Base-by-base conservation (phyloP, 2,888 invertebrate species). In the Leptinotarsa haldemani region DNA sequence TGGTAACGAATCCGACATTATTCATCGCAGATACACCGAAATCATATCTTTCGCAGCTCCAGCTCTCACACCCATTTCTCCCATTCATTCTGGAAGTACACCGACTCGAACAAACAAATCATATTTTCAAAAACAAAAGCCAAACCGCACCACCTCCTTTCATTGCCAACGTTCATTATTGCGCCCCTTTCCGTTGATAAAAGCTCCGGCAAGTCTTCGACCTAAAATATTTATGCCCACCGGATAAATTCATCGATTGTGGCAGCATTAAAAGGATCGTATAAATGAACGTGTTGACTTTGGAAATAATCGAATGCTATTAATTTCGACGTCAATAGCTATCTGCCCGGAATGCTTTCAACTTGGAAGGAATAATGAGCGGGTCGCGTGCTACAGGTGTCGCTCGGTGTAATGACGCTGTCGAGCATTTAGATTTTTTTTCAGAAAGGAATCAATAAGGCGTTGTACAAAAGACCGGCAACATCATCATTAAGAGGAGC, bases 361-460 rank as follows among this genome's bases (percentile, higher is more conserved):
- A 65, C 69, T 65, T 71, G 65, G 61, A 65, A 65, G 82, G 80
- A 83, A 83, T 85, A 85, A 85, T 84, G 86, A 85, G 85, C 83
- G 83, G 80, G 81, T 86, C 83, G 85, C 86, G 85, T 86, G 86
- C 85, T 81, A 86, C 85, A 86, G 85, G 85, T 85, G 85, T 85
- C 83, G 82, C 78, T 76, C 69, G 48, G 61, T 66, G 80, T 85
- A 85, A 86, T 85, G 85, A 85, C 82, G 78, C 76, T 78, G 83
- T 83, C 83, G 82, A 82, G 82, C 73, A 73, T 75, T 78, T 70
- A 64, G 65, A 71, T 70, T 76, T 77, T 75, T 25, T 76, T 74
- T 71, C 53, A n/a, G 30, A 68, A 56, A 25, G 53, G 67, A 53
- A 68, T 68, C 68, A 40, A 48, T 68, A 22, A 56, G 68, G 68